Evolutionary conservation across 1,140 invertebrate species (phyloP), one percentile per base, ranked within the genome.

Genomic region (Dinothrombium tinctorium): DNA sequence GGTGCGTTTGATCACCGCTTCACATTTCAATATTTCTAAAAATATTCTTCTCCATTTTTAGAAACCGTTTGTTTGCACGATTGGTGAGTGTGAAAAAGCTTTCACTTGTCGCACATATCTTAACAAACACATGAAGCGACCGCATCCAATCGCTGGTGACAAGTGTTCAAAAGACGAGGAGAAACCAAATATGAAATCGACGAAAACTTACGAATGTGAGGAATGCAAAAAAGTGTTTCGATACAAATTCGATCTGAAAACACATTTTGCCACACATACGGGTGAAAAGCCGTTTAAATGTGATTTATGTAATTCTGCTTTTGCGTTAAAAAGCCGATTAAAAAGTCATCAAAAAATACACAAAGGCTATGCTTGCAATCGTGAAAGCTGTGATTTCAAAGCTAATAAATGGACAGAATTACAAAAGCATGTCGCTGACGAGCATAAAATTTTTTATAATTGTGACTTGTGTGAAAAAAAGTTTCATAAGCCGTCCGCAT

Each of bases 251-350:
- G n/a, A 43, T 8, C 28, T 42, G 11, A 42, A 39, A 33, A 37
- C 21, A 2, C 44, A 46, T 39, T 4, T 29, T 6, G 17, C 11
- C 14, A 6, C 20, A 7, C 44, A 46, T 33, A 36, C 45, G 56
- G 4, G 61, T 62, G 45, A 59, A 59, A 9, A 53, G 4, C 53
- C 57, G 4, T 59, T 51, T 8, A 58, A 59, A 15, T 66, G 66
- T 47, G 55, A 60, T 3, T 53, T 54, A 0, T 67, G 65, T 45
- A 62, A 61, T n/a, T 39, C 33, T 20, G 19, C 8, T 14, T 50
- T 47, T 33, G 33, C 28, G 9, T 5, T 19, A 17, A 25, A 35
- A 41, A n/a, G 12, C 8, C 24, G 29, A 2, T 33, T 43, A 12
- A 40, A 32, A 21, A 31, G 31, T n/a, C 44, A 48, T 43, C 8